Conservation (phyloP, 2,888 invertebrate species). For the Acholoe squamosa region DNA sequence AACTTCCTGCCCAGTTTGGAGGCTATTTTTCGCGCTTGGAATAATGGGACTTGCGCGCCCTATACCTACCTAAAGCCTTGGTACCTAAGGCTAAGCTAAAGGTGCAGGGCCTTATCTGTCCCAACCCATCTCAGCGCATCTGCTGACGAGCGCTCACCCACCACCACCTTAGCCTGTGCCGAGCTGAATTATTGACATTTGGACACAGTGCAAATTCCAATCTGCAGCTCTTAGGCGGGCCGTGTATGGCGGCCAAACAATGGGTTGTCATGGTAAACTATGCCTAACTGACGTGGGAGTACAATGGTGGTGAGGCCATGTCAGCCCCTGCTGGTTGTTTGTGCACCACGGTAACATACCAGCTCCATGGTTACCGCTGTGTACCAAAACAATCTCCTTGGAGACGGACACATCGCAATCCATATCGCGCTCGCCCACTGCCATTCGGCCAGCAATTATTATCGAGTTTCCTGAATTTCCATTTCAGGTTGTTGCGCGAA, state of each 20-base stretch:
- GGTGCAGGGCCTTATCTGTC: conserved; percentile 30
- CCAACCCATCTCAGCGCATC: conserved; percentile 15
- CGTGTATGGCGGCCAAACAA: conserved; percentile 63
- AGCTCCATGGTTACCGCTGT: conserved; percentile 63
- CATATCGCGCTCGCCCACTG: conserved; percentile 20
- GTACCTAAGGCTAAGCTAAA: not conserved
- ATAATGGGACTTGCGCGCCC: too few relatives aligned
- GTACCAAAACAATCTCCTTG: conserved; percentile 64
- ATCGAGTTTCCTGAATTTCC: conserved; percentile 51
- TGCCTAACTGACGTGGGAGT: conserved; percentile 46
- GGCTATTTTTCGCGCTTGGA: too few relatives aligned
- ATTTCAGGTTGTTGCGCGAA: conserved; percentile 54
- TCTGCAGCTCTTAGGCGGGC: conserved; percentile 36
- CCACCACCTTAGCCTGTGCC: not conserved
- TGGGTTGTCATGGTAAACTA: conserved; percentile 65
- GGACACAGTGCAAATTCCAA: conserved; percentile 56
- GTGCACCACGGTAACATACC: conserved; percentile 65
- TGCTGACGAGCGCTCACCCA: not conserved
- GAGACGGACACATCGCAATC: conserved; percentile 48
- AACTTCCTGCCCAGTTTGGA: too few relatives aligned
- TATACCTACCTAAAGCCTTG: not conserved
- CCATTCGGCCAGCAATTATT: conserved; percentile 14
- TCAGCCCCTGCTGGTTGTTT: conserved; percentile 46
- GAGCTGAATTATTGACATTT: conserved; percentile 57
- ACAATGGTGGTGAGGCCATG: conserved; percentile 44